phyloP scores from a whole-genome alignment of 2,113 vertebrate species.

The Otus sunia region DNA sequence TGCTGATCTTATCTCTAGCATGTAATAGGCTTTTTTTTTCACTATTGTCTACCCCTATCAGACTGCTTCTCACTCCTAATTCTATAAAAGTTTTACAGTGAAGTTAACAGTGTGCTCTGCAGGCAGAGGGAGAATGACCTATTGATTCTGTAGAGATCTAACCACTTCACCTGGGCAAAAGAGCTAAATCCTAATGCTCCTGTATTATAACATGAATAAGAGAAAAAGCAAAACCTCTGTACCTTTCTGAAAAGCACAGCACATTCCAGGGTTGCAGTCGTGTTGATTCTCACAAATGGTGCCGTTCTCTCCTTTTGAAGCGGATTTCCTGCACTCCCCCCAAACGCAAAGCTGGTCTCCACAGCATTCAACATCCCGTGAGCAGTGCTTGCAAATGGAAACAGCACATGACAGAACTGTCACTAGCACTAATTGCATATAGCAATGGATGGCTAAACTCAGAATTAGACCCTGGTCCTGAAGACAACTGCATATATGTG shows the following conservation, averaged over 20 bases:
- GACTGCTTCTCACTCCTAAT: neutral
- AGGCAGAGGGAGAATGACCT: neutral
- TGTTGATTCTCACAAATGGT: conserved; percentile 88
- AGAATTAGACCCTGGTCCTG: neutral
- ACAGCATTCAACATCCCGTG: conserved; percentile 87
- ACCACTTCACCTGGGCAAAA: neutral
- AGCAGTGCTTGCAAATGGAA: conserved; percentile 75
- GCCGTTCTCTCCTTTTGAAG: conserved; percentile 81
- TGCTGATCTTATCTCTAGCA: neutral
- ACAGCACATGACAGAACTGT: neutral
- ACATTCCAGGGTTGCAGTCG: conserved; percentile 83
- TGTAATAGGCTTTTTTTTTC: neutral
- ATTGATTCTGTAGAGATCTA: neutral
- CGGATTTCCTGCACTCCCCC: conserved; percentile 82
- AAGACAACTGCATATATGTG: rapidly evolving
- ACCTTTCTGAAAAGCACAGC: conserved; percentile 92
- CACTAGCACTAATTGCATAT: rapidly evolving
- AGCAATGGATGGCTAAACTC: rapidly evolving
- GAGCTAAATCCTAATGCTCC: neutral
- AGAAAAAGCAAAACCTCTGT: neutral
- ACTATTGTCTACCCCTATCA: neutral
- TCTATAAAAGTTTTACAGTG: neutral
- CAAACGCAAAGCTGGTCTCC: conserved; percentile 86
- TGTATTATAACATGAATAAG: neutral
- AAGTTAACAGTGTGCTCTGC: neutral